Conservation (phyloP, 2,888 invertebrate genomes). For the Dugesia japonica region DNA sequence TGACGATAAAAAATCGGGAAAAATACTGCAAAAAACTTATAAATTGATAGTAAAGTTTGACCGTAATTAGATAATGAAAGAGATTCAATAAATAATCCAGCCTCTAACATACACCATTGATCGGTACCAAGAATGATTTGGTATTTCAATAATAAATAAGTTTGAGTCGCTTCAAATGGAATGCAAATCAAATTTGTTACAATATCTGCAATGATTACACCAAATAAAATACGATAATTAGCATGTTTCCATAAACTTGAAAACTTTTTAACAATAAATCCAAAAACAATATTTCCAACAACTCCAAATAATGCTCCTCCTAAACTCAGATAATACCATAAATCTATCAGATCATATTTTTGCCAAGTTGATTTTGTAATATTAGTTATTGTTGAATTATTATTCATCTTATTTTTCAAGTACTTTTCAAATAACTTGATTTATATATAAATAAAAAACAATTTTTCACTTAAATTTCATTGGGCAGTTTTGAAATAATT, state of each 20-base stretch:
- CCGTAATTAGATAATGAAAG: constrained; percentile 20
- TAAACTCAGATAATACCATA: background rate
- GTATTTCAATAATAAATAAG: background rate
- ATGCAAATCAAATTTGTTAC: constrained; percentile 4
- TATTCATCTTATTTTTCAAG: too few species aligned
- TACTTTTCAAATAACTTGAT: too few species aligned
- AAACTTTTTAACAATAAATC: background rate
- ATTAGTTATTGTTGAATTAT: too few species aligned
- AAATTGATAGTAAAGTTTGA: background rate
- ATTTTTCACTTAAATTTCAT: too few species aligned
- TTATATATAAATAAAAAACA: too few species aligned
- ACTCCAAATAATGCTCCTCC: background rate
- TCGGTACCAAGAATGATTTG: background rate
- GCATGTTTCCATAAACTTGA: background rate
- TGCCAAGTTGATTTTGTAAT: background rate
- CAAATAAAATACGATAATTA: constrained; percentile 10
- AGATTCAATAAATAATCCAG: background rate
- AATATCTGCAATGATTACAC: background rate
- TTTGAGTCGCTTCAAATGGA: background rate
- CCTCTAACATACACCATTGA: background rate
- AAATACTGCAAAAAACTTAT: background rate
- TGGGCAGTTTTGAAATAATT: too few species aligned
- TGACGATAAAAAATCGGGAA: background rate
- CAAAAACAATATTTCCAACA: constrained; percentile 3
- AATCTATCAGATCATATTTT: background rate